phyloP scores from a whole-genome alignment of 2,113 vertebrate species.

The Morone chrysops region DNA sequence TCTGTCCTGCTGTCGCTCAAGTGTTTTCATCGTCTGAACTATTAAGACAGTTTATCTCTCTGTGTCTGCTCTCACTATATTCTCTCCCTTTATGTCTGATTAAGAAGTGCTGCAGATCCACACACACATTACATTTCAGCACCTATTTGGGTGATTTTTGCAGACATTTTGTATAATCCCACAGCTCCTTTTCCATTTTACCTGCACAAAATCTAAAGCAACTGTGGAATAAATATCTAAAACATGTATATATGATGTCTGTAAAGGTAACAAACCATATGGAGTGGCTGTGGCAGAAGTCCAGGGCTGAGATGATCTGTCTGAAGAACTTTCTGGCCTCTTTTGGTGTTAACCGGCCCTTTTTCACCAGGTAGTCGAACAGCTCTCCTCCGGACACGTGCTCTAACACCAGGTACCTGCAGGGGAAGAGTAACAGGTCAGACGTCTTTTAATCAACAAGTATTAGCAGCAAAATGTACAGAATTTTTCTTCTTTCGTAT shows the following conservation, averaged over 20 bases:
- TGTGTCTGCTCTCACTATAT: too few species aligned
- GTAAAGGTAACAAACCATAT: constrained; percentile 90
- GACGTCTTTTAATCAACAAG: too few species aligned
- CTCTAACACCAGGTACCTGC: constrained; percentile 97
- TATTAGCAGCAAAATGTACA: background rate
- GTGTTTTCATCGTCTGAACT: too few species aligned
- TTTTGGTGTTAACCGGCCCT: constrained; percentile 96
- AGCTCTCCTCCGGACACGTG: constrained; percentile 98
- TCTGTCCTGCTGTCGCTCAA: too few species aligned
- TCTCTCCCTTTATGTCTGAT: background rate
- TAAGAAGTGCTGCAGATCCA: background rate
- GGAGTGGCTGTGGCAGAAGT: constrained; percentile 99
- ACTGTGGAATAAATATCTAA: too few species aligned
- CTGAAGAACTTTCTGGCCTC: constrained; percentile 99
- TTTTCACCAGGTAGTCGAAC: constrained; percentile 99
- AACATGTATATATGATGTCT: background rate
- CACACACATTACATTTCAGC: background rate
- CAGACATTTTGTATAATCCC: background rate
- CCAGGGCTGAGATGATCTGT: constrained; percentile 99
- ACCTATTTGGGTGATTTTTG: background rate
- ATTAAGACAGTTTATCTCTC: too few species aligned
- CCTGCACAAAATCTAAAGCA: background rate
- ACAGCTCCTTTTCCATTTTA: background rate
- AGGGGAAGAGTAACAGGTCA: background rate
- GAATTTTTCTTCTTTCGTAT: background rate